Conservation (phyloP, 2,888 invertebrate genomes). For the Aporophyla nigra region DNA sequence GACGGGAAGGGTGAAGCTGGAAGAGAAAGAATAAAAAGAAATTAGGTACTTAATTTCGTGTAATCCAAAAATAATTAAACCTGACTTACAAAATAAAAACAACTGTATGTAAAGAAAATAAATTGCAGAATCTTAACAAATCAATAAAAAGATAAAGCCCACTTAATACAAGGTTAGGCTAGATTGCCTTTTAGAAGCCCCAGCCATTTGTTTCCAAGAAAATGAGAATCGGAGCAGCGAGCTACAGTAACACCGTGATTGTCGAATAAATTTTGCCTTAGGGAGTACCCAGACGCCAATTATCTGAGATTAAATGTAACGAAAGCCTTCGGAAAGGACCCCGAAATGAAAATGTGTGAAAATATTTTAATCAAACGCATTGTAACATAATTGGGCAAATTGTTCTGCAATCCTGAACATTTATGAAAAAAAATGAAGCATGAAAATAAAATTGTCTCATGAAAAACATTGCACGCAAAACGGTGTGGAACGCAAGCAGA, state of each 20-base stretch:
- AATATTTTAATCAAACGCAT: constrained; percentile 60
- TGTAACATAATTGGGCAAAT: constrained; percentile 42
- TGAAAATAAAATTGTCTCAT: constrained; percentile 2
- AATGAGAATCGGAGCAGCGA: constrained; percentile 49
- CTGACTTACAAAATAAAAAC: background rate
- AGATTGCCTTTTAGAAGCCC: constrained; percentile 50
- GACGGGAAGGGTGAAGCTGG: no score
- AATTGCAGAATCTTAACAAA: constrained; percentile 24
- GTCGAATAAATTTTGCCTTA: constrained; percentile 60
- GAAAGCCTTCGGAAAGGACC: constrained; percentile 35
- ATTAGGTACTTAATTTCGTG: no score
- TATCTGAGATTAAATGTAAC: constrained; percentile 62
- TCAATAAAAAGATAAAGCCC: constrained; percentile 39
- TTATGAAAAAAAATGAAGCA: constrained; percentile 2
- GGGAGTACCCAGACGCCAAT: constrained; percentile 60
- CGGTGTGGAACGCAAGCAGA: background rate
- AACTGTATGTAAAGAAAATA: background rate
- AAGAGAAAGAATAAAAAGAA: no score
- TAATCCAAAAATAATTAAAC: background rate
- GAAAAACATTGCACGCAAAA: background rate
- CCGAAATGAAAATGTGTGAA: constrained; percentile 57
- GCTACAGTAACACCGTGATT: constrained; percentile 53
- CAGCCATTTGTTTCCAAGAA: constrained; percentile 56
- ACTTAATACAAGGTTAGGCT: constrained; percentile 49
- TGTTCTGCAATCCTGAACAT: constrained; percentile 11